Conservation (phyloP, 2,113 vertebrate genomes). For the Phaethon lepturus region DNA sequence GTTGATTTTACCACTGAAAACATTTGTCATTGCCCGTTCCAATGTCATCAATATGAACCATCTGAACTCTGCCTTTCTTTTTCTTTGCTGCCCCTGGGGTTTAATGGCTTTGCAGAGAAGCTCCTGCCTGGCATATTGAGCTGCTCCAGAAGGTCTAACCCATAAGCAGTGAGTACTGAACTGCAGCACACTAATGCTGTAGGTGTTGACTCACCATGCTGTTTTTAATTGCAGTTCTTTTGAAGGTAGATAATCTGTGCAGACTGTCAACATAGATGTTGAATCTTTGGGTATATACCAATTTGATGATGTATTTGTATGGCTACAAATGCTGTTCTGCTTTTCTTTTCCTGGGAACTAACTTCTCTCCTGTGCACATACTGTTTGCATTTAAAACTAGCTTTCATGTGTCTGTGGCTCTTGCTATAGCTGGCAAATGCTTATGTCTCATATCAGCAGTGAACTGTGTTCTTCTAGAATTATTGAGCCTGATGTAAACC, state of each 20-base stretch:
- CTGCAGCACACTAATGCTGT: conserved; percentile 37
- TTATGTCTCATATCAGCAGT: conserved; percentile 5
- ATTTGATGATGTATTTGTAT: background rate
- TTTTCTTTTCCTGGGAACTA: conserved; percentile 12
- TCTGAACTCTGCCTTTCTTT: conserved; percentile 66
- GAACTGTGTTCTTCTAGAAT: background rate
- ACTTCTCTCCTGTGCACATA: background rate
- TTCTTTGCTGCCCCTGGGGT: conserved; percentile 61
- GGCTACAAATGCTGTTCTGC: background rate
- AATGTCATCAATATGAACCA: conserved; percentile 33
- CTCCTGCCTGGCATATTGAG: conserved; percentile 32
- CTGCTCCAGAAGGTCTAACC: conserved; percentile 49
- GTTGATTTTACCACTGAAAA: conserved; percentile 32
- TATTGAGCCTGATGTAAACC: conserved; percentile 15
- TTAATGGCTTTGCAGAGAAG: conserved; percentile 60
- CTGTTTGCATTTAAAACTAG: conserved; percentile 19
- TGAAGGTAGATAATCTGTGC: conserved; percentile 20
- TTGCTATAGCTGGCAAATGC: background rate
- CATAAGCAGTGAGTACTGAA: conserved; percentile 46
- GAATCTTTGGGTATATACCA: background rate
- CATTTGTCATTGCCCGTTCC: conserved; percentile 13
- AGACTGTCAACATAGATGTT: background rate
- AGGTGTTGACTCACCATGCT: conserved; percentile 46
- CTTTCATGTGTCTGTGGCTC: conserved; percentile 19
- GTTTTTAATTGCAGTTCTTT: conserved; percentile 35